Evolutionary conservation across 2,113 vertebrate species (phyloP).

Genomic region (Rallus limicola): DNA sequence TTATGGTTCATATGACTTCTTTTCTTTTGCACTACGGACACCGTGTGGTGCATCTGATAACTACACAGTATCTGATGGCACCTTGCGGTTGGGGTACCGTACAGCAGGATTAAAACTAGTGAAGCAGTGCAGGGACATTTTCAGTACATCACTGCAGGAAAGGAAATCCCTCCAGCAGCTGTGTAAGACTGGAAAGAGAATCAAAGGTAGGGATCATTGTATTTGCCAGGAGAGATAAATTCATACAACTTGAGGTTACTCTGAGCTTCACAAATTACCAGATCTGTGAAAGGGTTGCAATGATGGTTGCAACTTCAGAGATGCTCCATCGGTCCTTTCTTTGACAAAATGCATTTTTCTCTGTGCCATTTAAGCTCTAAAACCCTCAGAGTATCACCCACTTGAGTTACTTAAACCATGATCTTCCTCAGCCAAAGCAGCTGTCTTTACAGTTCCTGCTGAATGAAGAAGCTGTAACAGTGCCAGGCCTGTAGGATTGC

Average conservation of each 20-base stretch:
- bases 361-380: background rate
- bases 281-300: background rate
- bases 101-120: background rate
- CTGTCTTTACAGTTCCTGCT: background rate
- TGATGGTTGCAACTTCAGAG: background rate
- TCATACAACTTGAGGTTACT: background rate
- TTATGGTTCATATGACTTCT: background rate
- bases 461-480: background rate
- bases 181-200: background rate
- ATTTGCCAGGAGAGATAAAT: background rate
- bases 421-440: background rate
- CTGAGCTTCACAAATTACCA: background rate
- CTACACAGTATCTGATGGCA: background rate
- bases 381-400: background rate
- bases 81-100: background rate
- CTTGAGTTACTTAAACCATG: background rate
- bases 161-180: background rate
- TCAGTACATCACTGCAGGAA: background rate
- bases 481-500: background rate
- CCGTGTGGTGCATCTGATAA: conserved; percentile 37
- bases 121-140: background rate
- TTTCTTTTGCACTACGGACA: conserved; percentile 56
- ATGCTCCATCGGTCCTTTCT: background rate
- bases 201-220: background rate
- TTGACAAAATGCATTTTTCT: background rate